These are phyloP conservation scores for Linnaemya vulpina DNA, from an alignment of 2,888 invertebrate genomes.

Conservation along the genomic window DNA sequence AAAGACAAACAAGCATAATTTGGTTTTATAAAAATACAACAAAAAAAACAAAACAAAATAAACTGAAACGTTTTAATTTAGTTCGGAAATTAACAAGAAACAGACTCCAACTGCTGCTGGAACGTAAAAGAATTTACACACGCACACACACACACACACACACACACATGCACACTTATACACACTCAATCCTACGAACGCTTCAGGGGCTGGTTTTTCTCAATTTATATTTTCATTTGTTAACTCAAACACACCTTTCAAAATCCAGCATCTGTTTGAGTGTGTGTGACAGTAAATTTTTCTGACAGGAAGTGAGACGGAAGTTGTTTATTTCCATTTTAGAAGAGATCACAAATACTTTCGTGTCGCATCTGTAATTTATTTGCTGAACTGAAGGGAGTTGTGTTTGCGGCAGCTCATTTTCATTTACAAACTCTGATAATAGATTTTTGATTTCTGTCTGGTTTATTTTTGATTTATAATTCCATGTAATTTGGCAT, in stretches of 20 bases:
- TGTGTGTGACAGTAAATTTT: neutral
- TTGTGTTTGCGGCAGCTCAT: neutral
- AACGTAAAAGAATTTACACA: neutral
- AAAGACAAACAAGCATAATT: neutral
- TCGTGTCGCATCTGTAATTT: constrained; percentile 18
- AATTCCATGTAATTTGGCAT: neutral
- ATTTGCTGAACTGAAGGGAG: neutral
- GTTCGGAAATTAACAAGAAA: neutral
- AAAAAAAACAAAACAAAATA: neutral
- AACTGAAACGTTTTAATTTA: constrained; percentile 39
- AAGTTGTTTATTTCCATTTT: constrained; percentile 54
- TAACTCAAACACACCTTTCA: constrained; percentile 5
- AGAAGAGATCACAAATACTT: constrained; percentile 43
- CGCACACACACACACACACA: neutral
- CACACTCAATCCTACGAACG: neutral
- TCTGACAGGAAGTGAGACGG: constrained; percentile 36
- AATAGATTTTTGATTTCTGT: neutral
- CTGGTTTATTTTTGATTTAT: neutral
- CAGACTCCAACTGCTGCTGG: too few relatives aligned
- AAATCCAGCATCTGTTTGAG: neutral
- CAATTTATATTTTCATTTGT: constrained; percentile 44
- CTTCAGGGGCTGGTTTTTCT: constrained; percentile 1
- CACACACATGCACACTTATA: neutral
- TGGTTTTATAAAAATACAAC: too few relatives aligned
- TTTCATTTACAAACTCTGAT: constrained; percentile 10